These are phyloP conservation scores for Drosophila bocki DNA, from an alignment of 1,140 invertebrate genomes.

Conservation along the genomic window DNA sequence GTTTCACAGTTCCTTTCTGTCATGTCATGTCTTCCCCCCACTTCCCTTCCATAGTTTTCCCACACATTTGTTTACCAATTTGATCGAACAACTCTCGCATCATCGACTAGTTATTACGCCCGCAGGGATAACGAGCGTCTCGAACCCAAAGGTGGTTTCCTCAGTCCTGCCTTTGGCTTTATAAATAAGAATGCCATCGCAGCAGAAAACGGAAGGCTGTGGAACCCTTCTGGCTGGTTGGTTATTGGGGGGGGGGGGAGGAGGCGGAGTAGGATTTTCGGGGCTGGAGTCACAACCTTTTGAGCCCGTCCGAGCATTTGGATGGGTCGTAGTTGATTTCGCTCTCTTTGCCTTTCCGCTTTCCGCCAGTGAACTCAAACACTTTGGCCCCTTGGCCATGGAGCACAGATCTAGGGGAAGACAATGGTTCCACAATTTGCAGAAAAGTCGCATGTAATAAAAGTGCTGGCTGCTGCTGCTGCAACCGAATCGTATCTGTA, in stretches of 20 bases:
- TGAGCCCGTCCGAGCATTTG: conserved; percentile 46
- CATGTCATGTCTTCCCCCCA: neutral
- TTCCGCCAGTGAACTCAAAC: conserved; percentile 78
- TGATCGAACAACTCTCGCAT: conserved; percentile 43
- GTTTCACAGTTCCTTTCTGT: neutral
- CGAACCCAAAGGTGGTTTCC: conserved; percentile 49
- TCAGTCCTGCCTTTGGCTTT: conserved; percentile 34
- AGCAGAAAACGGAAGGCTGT: conserved; percentile 56
- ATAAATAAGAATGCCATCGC: conserved; percentile 62
- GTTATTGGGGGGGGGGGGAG: neutral
- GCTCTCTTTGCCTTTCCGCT: conserved; percentile 81
- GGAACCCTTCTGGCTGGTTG: conserved; percentile 53
- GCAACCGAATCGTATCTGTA: conserved; percentile 79
- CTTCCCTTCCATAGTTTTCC: neutral
- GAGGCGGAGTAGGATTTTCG: neutral
- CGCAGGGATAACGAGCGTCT: conserved; percentile 50
- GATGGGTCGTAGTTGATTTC: conserved; percentile 79
- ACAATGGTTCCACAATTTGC: conserved; percentile 81
- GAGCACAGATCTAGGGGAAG: conserved; percentile 44
- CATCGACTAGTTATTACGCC: conserved; percentile 63
- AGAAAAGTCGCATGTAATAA: conserved; percentile 82
- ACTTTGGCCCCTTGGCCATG: conserved; percentile 72
- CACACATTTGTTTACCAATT: conserved; percentile 51
- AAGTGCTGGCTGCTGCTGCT: conserved; percentile 69
- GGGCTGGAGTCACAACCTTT: conserved; percentile 34